These are phyloP conservation scores for Kryptopterus vitreolus DNA, from an alignment of 2,797 vertebrate genomes.

Conservation along the genomic window DNA sequence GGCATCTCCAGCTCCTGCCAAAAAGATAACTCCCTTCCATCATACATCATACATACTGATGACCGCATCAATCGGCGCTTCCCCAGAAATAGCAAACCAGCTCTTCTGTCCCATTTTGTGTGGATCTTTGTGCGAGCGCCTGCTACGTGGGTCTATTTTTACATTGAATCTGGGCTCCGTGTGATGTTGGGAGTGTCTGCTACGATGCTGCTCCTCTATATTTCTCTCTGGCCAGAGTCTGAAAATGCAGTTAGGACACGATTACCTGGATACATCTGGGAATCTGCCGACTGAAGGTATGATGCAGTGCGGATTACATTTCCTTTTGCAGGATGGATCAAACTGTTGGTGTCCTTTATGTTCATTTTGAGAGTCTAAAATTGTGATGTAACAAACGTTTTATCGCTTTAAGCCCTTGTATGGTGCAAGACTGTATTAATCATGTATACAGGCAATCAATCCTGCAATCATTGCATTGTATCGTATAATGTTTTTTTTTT, in stretches of 20 bases:
- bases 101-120: slow-evolving; percentile 46
- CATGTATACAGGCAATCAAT: too few relatives aligned
- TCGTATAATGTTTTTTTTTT: too few relatives aligned
- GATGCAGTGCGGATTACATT: background rate
- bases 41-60: background rate
- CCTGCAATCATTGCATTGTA: too few relatives aligned
- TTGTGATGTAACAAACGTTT: too few relatives aligned
- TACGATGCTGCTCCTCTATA: slow-evolving; percentile 71
- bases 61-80: slow-evolving; percentile 13
- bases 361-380: background rate
- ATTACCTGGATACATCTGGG: slow-evolving; percentile 11
- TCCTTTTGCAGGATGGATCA: background rate
- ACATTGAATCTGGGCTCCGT: slow-evolving; percentile 71
- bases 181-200: slow-evolving; percentile 68
- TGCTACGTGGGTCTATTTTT: slow-evolving; percentile 54
- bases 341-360: background rate
- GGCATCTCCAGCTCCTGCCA: background rate
- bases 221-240: slow-evolving; percentile 49
- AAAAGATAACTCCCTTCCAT: background rate
- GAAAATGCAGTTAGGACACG: slow-evolving; percentile 56
- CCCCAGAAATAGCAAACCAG: slow-evolving; percentile 30
- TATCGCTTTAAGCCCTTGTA: too few relatives aligned
- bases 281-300: background rate
- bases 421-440: too few relatives aligned
- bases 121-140: slow-evolving; percentile 55